These are phyloP conservation scores for Vesta saturnalis DNA, from an alignment of 2,888 invertebrate species.

Conservation along the genomic window DNA sequence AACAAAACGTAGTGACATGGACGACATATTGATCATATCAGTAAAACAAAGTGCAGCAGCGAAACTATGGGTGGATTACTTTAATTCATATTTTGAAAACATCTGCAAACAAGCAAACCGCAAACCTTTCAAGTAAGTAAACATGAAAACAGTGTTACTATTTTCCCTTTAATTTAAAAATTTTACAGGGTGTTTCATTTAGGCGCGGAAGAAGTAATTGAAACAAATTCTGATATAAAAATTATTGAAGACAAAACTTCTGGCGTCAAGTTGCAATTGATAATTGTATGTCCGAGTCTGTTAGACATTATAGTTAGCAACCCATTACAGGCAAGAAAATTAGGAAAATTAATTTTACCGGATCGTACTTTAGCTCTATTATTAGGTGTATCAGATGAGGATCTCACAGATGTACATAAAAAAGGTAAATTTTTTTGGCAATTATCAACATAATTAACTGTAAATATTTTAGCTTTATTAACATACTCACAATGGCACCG, in stretches of 20 bases:
- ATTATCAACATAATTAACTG: background rate
- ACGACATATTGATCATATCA: slow-evolving; percentile 84
- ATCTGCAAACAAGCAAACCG: slow-evolving; percentile 83
- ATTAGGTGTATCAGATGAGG: slow-evolving; percentile 79
- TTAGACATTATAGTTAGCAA: slow-evolving; percentile 69
- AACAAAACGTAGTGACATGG: slow-evolving; percentile 67
- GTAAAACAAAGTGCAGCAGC: slow-evolving; percentile 82
- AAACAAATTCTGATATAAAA: slow-evolving; percentile 63
- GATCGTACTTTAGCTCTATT: slow-evolving; percentile 84
- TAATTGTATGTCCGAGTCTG: slow-evolving; percentile 82
- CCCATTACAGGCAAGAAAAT: slow-evolving; percentile 65
- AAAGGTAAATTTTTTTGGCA: slow-evolving; percentile 64
- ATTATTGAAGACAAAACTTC: slow-evolving; percentile 67
- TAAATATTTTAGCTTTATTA: slow-evolving; percentile 67
- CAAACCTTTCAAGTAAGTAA: slow-evolving; percentile 77
- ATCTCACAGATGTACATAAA: slow-evolving; percentile 75
- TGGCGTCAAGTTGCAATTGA: slow-evolving; percentile 79
- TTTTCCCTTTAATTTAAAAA: background rate
- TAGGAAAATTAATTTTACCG: slow-evolving; percentile 70
- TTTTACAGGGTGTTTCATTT: slow-evolving; percentile 74
- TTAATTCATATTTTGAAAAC: slow-evolving; percentile 84
- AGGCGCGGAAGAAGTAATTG: slow-evolving; percentile 74
- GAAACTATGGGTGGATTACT: slow-evolving; percentile 82
- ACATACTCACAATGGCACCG: slow-evolving; percentile 84
- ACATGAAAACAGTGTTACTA: background rate